phyloP scores from a whole-genome alignment of 2,888 invertebrate species.

The Pemphredon lugubris region DNA sequence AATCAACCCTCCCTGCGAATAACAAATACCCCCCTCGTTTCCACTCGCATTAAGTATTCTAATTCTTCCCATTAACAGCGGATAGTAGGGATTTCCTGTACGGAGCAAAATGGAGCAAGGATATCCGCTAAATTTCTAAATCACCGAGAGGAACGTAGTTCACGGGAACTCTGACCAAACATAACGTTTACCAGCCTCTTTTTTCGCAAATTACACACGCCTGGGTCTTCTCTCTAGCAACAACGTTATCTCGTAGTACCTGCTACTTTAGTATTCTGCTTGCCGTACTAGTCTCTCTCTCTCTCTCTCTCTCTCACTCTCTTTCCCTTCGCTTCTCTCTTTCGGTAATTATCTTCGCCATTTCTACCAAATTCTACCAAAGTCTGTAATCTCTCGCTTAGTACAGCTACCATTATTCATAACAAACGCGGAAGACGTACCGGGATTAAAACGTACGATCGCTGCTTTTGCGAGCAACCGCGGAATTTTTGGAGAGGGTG shows the following conservation, averaged over 20 bases:
- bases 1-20: neutral
- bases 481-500: too few relatives aligned
- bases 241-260: neutral
- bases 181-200: conserved; percentile 10
- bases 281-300: too few relatives aligned
- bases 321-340: too few relatives aligned
- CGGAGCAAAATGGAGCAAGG: conserved; percentile 60
- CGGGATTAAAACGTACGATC: too few relatives aligned
- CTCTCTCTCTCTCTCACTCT: neutral
- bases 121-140: conserved; percentile 30
- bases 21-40: neutral
- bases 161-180: conserved; percentile 17
- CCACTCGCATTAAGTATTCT: neutral
- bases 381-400: conserved; percentile 2
- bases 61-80: conserved; percentile 20
- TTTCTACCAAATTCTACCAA: neutral
- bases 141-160: conserved; percentile 23
- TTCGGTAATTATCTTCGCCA: conserved; percentile 4
- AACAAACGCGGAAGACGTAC: neutral
- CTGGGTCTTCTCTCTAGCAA: conserved; percentile 9
- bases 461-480: too few relatives aligned
- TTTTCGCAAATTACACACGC: conserved; percentile 22
- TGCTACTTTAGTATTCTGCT: too few relatives aligned
- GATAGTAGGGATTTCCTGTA: conserved; percentile 8
- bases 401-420: neutral